phyloP scores from a whole-genome alignment of 2,888 invertebrate species.

The Pristionchus arcanus region DNA sequence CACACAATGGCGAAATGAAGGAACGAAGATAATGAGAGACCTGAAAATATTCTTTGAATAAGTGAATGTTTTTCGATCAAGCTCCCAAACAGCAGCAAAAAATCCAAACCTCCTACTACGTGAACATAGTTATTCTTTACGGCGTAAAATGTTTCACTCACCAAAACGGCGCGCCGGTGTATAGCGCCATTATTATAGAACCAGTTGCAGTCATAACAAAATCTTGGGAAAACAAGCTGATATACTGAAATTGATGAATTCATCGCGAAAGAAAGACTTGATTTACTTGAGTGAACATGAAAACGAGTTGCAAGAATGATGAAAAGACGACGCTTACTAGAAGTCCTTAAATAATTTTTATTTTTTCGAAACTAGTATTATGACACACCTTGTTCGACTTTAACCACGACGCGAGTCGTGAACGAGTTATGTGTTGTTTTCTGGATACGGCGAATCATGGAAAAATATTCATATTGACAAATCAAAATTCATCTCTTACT shows the following conservation, averaged over 20 bases:
- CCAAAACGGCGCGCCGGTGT: neutral
- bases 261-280: neutral
- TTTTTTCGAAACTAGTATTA: neutral
- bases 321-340: neutral
- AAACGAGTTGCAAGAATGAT: neutral
- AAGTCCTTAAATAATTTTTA: neutral
- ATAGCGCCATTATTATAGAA: neutral
- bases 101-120: no score
- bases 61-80: neutral
- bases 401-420: neutral
- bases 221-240: neutral
- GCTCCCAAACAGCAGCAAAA: no score
- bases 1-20: neutral
- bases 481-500: neutral
- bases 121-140: no score
- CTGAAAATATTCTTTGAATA: no score
- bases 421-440: neutral
- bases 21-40: neutral
- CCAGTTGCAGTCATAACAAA: neutral
- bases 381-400: neutral
- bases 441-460: neutral
- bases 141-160: neutral
- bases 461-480: neutral
- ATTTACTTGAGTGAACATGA: neutral
- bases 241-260: neutral